Evolutionary conservation across 2,797 vertebrate genomes (phyloP).

Genomic region (Channallabes apus): DNA sequence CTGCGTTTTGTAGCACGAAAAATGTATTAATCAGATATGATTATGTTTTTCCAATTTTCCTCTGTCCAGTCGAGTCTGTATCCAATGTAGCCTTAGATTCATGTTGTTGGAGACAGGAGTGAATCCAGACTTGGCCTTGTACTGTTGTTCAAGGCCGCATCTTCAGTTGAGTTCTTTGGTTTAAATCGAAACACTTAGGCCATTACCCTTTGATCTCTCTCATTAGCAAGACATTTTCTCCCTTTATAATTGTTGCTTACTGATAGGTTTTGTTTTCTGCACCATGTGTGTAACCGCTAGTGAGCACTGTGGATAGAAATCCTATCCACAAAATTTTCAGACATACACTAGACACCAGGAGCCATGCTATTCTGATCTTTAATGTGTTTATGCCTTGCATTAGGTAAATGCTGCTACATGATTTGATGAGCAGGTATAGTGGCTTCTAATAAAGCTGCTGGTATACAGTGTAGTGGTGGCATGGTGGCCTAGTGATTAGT

Average conservation of each 20-base stretch:
- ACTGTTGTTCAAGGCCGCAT: neutral
- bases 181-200: neutral
- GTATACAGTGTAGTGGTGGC: no score
- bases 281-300: neutral
- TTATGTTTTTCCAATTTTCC: neutral
- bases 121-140: neutral
- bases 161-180: neutral
- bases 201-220: neutral
- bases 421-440: neutral
- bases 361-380: neutral
- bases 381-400: neutral
- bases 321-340: neutral
- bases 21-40: neutral
- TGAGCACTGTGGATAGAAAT: neutral
- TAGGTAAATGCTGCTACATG: neutral
- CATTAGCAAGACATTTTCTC: neutral
- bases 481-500: no score
- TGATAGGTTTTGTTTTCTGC: neutral
- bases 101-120: neutral
- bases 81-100: neutral
- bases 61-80: neutral
- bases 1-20: conserved; percentile 1
- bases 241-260: neutral
- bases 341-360: neutral
- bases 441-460: neutral